Evolutionary conservation across 2,888 invertebrate species (phyloP), one percentile per base, ranked within the genome.

Genomic region (Caradrina kadenii): DNA sequence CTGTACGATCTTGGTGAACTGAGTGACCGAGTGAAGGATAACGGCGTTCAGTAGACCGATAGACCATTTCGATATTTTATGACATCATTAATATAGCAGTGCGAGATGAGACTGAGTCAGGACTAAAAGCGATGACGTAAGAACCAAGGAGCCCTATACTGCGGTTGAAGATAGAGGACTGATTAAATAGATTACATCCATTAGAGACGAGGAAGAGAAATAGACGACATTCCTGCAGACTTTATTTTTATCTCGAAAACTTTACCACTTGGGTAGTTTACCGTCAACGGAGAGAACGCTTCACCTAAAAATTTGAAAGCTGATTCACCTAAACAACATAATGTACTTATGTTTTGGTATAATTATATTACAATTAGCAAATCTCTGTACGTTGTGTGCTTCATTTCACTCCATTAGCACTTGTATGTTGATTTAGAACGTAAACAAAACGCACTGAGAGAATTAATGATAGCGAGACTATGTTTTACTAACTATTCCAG

Each of bases 401-500:
- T 88, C 80, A 91, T 90, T 89, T 92, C 88, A 90, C 89, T 91
- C 91, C 88, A 92, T 93, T 93, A 93, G 87, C 91, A 91, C 89
- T 91, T 86, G 87, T 84, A 83, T 90, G 89, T 90, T 91, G 90
- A 91, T 91, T 85, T 90, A 85, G 82, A 89, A 89, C 88, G 90
- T 92, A 92, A 92, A 88, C 88, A 80, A 84, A 89, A 91, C 88
- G 85, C 87, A 88, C 86, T 82, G 75, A 84, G 86, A 86, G 87
- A 90, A 90, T 91, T 89, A 92, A 92, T 92, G 92, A 91, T 87
- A 91, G 86, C 87, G 79, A 86, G 88, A 89, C 87, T 88, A 84
- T 79, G 89, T 86, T 88, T 83, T 85, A 83, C 85, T 88, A 86
- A 89, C 84, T 87, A 87, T 86, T 87, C 85, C 79, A 85, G 87